phyloP scores from a whole-genome alignment of 2,888 invertebrate species.

The Xanthia icteritia region DNA sequence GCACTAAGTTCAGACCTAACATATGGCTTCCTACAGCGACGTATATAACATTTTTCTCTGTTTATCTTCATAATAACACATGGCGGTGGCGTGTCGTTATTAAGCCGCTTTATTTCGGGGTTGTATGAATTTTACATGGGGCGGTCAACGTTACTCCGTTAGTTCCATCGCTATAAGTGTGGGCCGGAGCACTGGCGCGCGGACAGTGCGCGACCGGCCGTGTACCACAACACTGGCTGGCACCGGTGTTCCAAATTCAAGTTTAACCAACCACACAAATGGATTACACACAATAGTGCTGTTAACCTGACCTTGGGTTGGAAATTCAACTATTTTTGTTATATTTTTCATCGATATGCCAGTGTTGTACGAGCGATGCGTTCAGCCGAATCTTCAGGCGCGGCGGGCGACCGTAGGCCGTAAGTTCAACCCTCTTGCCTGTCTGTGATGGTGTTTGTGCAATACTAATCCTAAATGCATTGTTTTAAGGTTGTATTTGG shows the following conservation, averaged over 20 bases:
- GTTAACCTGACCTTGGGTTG: conserved; percentile 80
- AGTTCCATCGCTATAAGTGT: conserved; percentile 84
- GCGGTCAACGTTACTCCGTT: conserved; percentile 80
- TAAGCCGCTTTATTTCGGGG: conserved; percentile 78
- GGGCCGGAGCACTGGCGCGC: conserved; percentile 77
- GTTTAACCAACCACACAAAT: conserved; percentile 75
- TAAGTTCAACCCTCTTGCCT: conserved; percentile 81
- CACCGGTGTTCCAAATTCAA: conserved; percentile 77
- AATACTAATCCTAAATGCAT: conserved; percentile 70
- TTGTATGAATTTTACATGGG: conserved; percentile 84
- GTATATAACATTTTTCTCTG: conserved; percentile 70
- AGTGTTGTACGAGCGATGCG: conserved; percentile 83
- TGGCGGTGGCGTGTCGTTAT: conserved; percentile 75
- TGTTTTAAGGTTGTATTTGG: conserved; percentile 63
- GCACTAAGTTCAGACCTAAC: conserved; percentile 58
- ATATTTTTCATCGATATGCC: conserved; percentile 78
- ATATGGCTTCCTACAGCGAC: conserved; percentile 66
- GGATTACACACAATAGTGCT: conserved; percentile 80
- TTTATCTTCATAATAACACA: conserved; percentile 78
- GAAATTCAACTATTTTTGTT: conserved; percentile 66
- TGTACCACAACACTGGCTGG: conserved; percentile 85
- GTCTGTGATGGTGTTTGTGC: conserved; percentile 67
- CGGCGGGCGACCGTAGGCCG: conserved; percentile 81
- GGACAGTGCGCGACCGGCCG: conserved; percentile 88
- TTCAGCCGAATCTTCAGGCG: conserved; percentile 80